Percentiles rank a stretch among this genome's conserved stretches.
Conservation (phyloP, 2,797 vertebrate species). For the Rhinophrynus dorsalis region DNA sequence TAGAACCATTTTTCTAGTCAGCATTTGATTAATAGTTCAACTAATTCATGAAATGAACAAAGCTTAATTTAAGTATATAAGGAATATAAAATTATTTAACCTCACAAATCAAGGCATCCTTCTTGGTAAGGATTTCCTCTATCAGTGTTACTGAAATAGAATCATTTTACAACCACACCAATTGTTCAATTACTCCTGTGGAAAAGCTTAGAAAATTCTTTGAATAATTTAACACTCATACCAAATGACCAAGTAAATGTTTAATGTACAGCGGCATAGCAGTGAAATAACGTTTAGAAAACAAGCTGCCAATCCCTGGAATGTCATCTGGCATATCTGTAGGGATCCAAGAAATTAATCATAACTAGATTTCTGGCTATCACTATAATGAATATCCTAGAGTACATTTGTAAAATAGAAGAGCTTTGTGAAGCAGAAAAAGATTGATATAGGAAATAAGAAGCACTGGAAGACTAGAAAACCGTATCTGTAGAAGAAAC, state of each 20-base stretch:
- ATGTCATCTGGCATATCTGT: conserved; percentile 38
- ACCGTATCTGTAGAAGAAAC: no score
- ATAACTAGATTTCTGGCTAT: conserved; percentile 20
- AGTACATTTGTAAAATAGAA: conserved; percentile 3
- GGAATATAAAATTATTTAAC: conserved; percentile 16
- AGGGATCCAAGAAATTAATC: conserved; percentile 31
- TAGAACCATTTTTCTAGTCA: conserved; percentile 1
- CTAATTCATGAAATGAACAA: conserved; percentile 33
- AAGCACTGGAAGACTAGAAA: no score
- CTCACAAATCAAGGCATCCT: conserved; percentile 10
- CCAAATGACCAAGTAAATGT: conserved; percentile 46
- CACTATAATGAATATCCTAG: conserved; percentile 3
- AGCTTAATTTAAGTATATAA: conserved; percentile 22
- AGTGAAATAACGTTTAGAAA: conserved; percentile 43
- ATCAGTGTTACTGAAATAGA: conserved; percentile 36
- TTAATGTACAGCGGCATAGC: conserved; percentile 47
- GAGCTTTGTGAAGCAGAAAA: conserved; percentile 6
- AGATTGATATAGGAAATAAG: background rate
- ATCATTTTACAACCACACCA: conserved; percentile 37
- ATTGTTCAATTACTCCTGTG: conserved; percentile 48
- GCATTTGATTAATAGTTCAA: conserved; percentile 16
- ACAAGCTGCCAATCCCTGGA: conserved; percentile 36
- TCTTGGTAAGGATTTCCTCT: conserved; percentile 31
- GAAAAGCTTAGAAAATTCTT: conserved; percentile 49
- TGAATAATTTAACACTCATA: conserved; percentile 48